phyloP scores from a whole-genome alignment of 23 tunicate species.

The Clavelina lepadiformis region DNA sequence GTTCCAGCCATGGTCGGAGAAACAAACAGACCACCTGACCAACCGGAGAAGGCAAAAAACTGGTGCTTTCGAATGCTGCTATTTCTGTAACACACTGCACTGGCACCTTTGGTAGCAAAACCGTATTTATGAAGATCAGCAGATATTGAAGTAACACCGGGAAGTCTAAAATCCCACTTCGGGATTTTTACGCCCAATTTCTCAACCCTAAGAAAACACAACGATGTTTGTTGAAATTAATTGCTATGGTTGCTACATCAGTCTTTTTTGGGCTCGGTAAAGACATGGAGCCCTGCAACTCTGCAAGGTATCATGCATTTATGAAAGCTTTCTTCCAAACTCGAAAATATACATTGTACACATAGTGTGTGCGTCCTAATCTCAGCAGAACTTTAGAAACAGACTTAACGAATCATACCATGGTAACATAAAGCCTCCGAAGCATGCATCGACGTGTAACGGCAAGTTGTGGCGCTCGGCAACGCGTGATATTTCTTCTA shows the following conservation, averaged over 20 bases:
- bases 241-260: too few species aligned
- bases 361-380: too few species aligned
- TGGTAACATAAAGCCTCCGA: constrained; percentile 89
- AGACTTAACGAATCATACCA: constrained; percentile 33
- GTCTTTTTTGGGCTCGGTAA: too few species aligned
- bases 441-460: constrained; percentile 91
- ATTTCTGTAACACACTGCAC: constrained; percentile 64
- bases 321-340: too few species aligned
- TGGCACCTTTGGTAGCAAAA: constrained; percentile 88
- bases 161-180: constrained; percentile 81
- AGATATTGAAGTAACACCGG: constrained; percentile 86
- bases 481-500: constrained; percentile 52
- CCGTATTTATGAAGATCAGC: constrained; percentile 96
- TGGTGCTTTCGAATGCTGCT: constrained; percentile 70
- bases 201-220: constrained; percentile 75
- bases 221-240: too few species aligned
- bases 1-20: constrained; percentile 98
- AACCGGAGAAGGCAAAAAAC: constrained; percentile 68
- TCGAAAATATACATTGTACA: too few species aligned
- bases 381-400: too few species aligned
- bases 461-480: constrained; percentile 59
- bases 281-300: too few species aligned
- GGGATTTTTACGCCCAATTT: constrained; percentile 56
- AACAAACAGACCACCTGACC: constrained; percentile 93
- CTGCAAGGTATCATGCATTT: too few species aligned